Percentiles rank a stretch among this genome's conserved stretches.
Evolutionary conservation across 2,113 vertebrate species (phyloP).

Genomic region (Hirundichthys speculiger): DNA sequence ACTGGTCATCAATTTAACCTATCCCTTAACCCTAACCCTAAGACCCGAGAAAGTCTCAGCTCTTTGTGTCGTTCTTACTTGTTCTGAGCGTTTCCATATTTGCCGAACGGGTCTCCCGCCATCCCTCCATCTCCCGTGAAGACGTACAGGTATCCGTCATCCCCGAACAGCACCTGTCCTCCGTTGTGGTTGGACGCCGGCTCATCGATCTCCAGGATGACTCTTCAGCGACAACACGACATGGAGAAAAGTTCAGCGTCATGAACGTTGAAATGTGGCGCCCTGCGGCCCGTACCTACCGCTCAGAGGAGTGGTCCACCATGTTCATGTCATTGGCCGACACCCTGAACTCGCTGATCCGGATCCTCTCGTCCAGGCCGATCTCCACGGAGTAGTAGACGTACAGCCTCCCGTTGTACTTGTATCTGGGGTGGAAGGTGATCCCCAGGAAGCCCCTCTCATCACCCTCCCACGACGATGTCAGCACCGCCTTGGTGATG

Average conservation of each 20-base stretch:
- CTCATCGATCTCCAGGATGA: slow-evolving; percentile 94
- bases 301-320: slow-evolving; percentile 92
- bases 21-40: too few relatives aligned
- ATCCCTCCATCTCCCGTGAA: slow-evolving; percentile 98
- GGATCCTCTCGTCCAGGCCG: slow-evolving; percentile 86
- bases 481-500: slow-evolving; percentile 87
- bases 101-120: slow-evolving; percentile 96
- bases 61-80: slow-evolving; percentile 88
- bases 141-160: slow-evolving; percentile 93
- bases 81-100: slow-evolving; percentile 95
- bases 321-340: slow-evolving; percentile 86
- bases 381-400: slow-evolving; percentile 94
- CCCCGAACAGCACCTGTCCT: slow-evolving; percentile 92
- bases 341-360: slow-evolving; percentile 94
- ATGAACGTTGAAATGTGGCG: too few relatives aligned
- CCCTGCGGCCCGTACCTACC: slow-evolving; percentile 75
- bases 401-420: slow-evolving; percentile 89
- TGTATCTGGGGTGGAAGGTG: slow-evolving; percentile 90
- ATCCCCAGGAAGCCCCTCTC: slow-evolving; percentile 94
- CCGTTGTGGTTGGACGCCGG: slow-evolving; percentile 97
- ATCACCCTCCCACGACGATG: slow-evolving; percentile 96
- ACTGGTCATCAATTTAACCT: too few relatives aligned
- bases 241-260: background rate
- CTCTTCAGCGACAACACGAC: slow-evolving; percentile 69
- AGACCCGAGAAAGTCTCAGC: too few relatives aligned